A percentile compares a stretch with the other conserved stretches of the same genome.
phyloP scores from a whole-genome alignment of 1,140 invertebrate genomes.

The Dryas iulia region DNA sequence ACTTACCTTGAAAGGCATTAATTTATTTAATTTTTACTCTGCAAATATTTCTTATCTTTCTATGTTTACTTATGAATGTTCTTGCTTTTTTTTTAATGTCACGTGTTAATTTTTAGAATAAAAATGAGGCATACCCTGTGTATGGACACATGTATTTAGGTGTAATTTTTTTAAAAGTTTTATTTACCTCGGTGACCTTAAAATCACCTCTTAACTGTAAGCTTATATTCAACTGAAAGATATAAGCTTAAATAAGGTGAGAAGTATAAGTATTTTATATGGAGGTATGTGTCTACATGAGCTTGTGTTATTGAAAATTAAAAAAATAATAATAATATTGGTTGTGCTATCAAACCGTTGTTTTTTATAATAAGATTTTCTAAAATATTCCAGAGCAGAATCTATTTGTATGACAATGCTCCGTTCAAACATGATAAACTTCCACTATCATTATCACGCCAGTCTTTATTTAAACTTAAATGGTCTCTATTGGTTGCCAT shows the following conservation, averaged over 20 bases:
- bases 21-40: not conserved
- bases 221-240: not conserved
- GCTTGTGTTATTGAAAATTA: too few relatives aligned
- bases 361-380: not conserved
- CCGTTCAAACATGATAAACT: slow-evolving; percentile 40
- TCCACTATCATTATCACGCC: slow-evolving; percentile 33
- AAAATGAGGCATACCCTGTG: too few relatives aligned
- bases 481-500: slow-evolving; percentile 50
- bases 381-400: slow-evolving; percentile 28
- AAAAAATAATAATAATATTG: not conserved
- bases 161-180: not conserved
- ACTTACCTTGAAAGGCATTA: not conserved
- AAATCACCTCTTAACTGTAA: not conserved
- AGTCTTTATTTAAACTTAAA: slow-evolving; percentile 33
- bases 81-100: not conserved
- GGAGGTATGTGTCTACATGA: too few relatives aligned
- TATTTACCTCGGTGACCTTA: not conserved
- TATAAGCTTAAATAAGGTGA: too few relatives aligned
- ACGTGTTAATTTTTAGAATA: too few relatives aligned
- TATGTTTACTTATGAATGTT: not conserved
- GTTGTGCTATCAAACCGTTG: not conserved
- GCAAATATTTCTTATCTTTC: not conserved
- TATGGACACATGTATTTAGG: too few relatives aligned
- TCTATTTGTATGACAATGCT: slow-evolving; percentile 29
- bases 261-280: too few relatives aligned